Evolutionary conservation across 2,113 vertebrate species (phyloP).

Genomic region (Crocuta crocuta): DNA sequence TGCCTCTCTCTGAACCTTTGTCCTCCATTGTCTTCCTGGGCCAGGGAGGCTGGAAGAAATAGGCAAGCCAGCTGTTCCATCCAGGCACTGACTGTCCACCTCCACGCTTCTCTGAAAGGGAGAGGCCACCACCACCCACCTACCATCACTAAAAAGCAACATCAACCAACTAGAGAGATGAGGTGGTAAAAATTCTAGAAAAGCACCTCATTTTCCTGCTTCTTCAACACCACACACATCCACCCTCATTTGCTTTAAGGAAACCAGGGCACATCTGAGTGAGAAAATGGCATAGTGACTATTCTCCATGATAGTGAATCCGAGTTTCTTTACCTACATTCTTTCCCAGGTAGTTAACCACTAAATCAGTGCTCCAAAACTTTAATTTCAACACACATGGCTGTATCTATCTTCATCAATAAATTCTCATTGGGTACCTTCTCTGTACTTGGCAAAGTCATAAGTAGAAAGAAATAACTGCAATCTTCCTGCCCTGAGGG

Average conservation of each 20-base stretch:
- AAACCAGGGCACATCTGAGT: background rate
- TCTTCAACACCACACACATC: background rate
- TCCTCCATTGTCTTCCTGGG: background rate
- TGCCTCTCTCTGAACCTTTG: background rate
- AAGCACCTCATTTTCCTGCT: background rate
- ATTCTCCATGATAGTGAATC: background rate
- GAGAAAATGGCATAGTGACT: background rate
- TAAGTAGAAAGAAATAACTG: background rate
- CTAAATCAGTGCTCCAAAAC: background rate
- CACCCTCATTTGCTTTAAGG: background rate
- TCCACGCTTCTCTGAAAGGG: background rate
- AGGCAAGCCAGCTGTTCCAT: background rate
- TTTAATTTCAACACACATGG: background rate
- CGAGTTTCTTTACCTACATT: background rate
- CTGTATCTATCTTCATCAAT: background rate
- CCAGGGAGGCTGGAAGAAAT: background rate
- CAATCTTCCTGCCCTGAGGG: background rate
- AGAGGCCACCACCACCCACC: background rate
- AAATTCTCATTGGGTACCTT: background rate
- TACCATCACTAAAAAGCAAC: background rate
- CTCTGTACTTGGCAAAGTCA: background rate
- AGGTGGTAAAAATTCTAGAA: background rate
- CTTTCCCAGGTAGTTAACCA: background rate
- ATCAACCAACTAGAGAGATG: background rate
- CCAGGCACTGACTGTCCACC: background rate